Base-by-base conservation (phyloP, 2,888 invertebrate genomes). In the Clunio marinus region DNA sequence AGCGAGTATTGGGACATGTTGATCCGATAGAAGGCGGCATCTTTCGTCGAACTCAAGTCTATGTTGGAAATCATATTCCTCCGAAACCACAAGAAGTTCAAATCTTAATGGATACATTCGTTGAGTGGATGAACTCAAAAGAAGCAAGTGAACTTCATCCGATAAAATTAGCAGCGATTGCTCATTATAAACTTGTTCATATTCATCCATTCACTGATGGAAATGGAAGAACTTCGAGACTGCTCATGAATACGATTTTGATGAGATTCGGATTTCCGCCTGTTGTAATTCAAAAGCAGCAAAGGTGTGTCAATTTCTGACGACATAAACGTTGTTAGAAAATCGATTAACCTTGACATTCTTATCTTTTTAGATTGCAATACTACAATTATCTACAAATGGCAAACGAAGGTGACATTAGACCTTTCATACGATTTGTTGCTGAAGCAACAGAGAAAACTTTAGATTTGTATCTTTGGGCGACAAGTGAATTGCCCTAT, bases 161-260 rank as follows among this genome's bases (percentile, higher is more conserved):
- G 20, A 90, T 96, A 3, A 86, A 88, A 77, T 91, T 91, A 76
- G 96, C 97, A 63, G 97, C 98, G 0, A 80, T 97, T 67, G 96
- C 96, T 0, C 98, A 98, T 80, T 98, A 97, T 80, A 96, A 96
- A 80, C 78, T 98, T 55, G 98, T 98, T 0, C 91, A 92, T 76
- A 96, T 98, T 72, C 98, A 98, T 81, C 98, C 98, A 0, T 98
- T 98, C 80, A 85, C 89, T 1, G 97, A 98, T 78, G 97, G 98
- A 59, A 98, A 98, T 75, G 98, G 97, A 0, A 85, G 98, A 74
- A 97, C 97, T 0, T 94, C 96, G 13, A 84, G 98, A 27, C 82
- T 98, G 24, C 83, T 98, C 1, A 97, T 98, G 96, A 98, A 98
- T 80, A 85, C 96, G 73, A 86, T 98, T 71, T 83, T 98, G 32